Evolutionary conservation across 2,113 vertebrate genomes (phyloP), one percentile per base, ranked within the genome.

Genomic region (Corythoichthys intestinalis): DNA sequence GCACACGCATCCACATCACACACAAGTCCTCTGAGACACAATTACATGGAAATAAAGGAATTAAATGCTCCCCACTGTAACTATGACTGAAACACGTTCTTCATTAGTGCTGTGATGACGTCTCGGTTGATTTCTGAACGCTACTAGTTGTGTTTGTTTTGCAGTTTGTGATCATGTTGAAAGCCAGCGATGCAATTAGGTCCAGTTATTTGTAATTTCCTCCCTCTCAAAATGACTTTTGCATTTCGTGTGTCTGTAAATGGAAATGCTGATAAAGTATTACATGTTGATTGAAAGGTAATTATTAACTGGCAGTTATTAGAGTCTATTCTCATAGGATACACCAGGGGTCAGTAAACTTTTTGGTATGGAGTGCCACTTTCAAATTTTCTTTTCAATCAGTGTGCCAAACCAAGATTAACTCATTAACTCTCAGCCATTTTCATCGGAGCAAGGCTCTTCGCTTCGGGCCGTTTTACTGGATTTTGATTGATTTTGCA

Each of bases 21-120:
- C n/a, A 14, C 28, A 7, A 50, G 48, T 75, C 74, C 78, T 67
- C 60, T 3, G 78, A 84, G 78, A 80, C 63, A 37, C 66, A 81
- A 79, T 79, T 81, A 85, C 65, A 68, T 52, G n/a, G 50, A 76
- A 80, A 79, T 65, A 73, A 78, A 69, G 10, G 74, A 82, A 80
- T 83, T 39, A 81, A 83, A 81, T 65, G 71, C 39, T 70, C 66
- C 66, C 76, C 71, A 68, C 74, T 79, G 77, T 77, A 74, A 77
- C 77, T 81, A 54, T 39, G 71, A 82, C 81, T 63, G 60, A 50
- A 49, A 64, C 28, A 39, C 67, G 76, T 1, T 76, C 78, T 84
- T 75, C 80, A 83, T 86, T 86, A 82, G 65, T 62, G 64, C 37
- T 66, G 72, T 72, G 74, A 80, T 74, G 12, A 50, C 57, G 67